Conservation (phyloP, 1,140 invertebrate species). For the Drosophila kanapiae region DNA sequence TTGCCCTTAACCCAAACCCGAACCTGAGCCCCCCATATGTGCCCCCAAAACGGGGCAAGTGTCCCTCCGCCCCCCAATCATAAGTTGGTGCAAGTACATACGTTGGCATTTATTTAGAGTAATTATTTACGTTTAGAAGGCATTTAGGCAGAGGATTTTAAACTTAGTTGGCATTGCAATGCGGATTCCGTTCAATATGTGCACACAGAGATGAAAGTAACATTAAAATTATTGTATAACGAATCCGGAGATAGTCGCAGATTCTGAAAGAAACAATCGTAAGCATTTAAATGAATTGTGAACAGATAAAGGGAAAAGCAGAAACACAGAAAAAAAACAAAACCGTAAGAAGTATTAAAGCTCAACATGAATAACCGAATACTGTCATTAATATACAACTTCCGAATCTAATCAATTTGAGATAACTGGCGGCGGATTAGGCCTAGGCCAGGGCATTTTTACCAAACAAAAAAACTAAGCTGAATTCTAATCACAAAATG, state of each 20-base stretch:
- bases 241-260: conserved; percentile 34
- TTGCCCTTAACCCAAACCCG: not conserved
- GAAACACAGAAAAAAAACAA: conserved; percentile 25
- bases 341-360: conserved; percentile 74
- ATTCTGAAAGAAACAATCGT: conserved; percentile 60
- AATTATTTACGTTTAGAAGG: conserved; percentile 34
- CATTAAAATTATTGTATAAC: conserved; percentile 27
- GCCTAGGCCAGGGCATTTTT: conserved; percentile 25
- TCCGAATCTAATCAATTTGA: conserved; percentile 42
- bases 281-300: conserved; percentile 67
- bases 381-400: conserved; percentile 60
- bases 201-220: conserved; percentile 27
- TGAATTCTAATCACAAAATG: conserved; percentile 60
- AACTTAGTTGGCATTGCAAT: conserved; percentile 47
- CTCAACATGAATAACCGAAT: conserved; percentile 61
- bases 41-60: not conserved
- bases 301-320: conserved; percentile 21
- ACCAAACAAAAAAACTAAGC: conserved; percentile 23
- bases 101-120: conserved; percentile 54
- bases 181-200: conserved; percentile 40
- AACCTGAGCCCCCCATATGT: not conserved
- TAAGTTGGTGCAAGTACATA: conserved; percentile 27
- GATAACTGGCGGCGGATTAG: conserved; percentile 2
- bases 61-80: not conserved
- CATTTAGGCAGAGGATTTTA: conserved; percentile 32